Evolutionary conservation across 2,888 invertebrate genomes (phyloP).

Genomic region (Pristionchus entomophagus): DNA sequence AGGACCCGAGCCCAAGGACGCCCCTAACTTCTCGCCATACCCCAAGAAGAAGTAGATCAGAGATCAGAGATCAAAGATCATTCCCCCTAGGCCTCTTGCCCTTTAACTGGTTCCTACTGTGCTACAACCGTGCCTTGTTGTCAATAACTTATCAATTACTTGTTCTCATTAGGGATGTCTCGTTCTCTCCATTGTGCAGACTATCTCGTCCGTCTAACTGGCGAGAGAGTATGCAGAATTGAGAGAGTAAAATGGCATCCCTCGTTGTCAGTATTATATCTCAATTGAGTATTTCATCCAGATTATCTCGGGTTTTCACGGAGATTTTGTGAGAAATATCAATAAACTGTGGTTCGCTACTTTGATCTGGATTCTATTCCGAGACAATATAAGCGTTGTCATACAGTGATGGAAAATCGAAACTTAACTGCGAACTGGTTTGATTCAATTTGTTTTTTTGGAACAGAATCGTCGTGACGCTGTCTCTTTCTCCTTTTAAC

Average conservation of each 20-base stretch:
- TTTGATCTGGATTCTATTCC: too few relatives aligned
- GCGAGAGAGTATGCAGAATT: neutral
- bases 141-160: neutral
- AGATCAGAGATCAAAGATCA: slow-evolving; percentile 40
- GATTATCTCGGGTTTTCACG: too few relatives aligned
- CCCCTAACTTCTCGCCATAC: slow-evolving; percentile 66
- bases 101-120: neutral
- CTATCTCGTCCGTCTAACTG: neutral
- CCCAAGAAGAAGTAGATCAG: slow-evolving; percentile 39
- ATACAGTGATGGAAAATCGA: too few relatives aligned
- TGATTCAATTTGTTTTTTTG: too few relatives aligned
- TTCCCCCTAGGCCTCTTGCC: slow-evolving; percentile 5
- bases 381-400: too few relatives aligned
- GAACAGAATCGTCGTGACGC: too few relatives aligned
- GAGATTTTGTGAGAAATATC: too few relatives aligned
- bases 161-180: neutral
- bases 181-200: neutral
- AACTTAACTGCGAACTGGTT: too few relatives aligned
- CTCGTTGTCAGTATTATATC: too few relatives aligned
- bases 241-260: neutral
- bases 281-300: too few relatives aligned
- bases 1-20: slow-evolving; percentile 65
- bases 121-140: slow-evolving; percentile 20
- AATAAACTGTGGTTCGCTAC: too few relatives aligned
- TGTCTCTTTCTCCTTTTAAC: too few relatives aligned